phyloP scores from a whole-genome alignment of 2,888 invertebrate genomes.

The Drosophila diplacantha region DNA sequence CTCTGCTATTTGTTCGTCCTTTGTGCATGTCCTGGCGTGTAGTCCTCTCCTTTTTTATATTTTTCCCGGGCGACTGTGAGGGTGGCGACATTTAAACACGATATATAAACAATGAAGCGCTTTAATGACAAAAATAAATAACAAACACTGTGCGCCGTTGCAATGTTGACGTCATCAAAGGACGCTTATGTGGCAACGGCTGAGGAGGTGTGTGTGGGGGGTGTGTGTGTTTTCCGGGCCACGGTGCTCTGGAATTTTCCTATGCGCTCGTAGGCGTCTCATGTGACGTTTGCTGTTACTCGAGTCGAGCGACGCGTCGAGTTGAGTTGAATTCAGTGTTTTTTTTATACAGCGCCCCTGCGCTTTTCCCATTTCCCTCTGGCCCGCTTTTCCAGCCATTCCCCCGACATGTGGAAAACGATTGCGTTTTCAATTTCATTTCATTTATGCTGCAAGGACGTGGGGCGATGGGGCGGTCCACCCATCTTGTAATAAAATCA shows the following conservation, averaged over 20 bases:
- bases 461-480: not conserved
- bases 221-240: conserved; percentile 1
- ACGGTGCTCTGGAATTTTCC: conserved; percentile 15
- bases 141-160: conserved; percentile 56
- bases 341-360: conserved; percentile 2
- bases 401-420: conserved; percentile 54
- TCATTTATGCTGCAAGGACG: conserved; percentile 36
- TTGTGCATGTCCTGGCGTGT: conserved; percentile 8
- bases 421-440: conserved; percentile 66
- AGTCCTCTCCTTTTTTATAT: not conserved
- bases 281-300: conserved; percentile 38
- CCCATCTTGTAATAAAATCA: conserved; percentile 62
- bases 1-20: conserved; percentile 9
- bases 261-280: conserved; percentile 22
- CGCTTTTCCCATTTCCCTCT: conserved; percentile 14
- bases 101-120: conserved; percentile 54
- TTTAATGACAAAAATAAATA: conserved; percentile 63
- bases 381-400: conserved; percentile 6
- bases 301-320: conserved; percentile 29
- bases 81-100: conserved; percentile 54
- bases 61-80: not conserved
- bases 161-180: conserved; percentile 37
- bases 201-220: not conserved
- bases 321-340: conserved; percentile 33
- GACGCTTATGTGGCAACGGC: conserved; percentile 12